Evolutionary conservation across 2,113 vertebrate genomes (phyloP).

Genomic region (Cinclus mexicanus): DNA sequence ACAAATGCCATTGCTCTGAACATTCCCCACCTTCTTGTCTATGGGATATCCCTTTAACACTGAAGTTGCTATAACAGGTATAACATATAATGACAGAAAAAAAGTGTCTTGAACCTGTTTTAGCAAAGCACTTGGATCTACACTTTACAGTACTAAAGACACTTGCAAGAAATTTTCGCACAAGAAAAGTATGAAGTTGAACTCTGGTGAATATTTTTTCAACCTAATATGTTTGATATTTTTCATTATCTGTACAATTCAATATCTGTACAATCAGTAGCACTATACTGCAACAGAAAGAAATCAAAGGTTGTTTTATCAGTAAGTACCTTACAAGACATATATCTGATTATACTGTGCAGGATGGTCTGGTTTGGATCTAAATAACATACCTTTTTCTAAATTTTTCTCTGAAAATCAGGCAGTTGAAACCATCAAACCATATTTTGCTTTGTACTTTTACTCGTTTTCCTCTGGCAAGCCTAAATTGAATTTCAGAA

Average conservation of each 20-base stretch:
- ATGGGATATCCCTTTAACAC: not conserved
- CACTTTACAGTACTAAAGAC: not conserved
- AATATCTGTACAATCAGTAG: not conserved
- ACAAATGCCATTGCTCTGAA: not conserved
- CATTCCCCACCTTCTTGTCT: fast-evolving
- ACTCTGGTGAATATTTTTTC: not conserved
- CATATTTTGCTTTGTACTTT: not conserved
- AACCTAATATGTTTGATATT: not conserved
- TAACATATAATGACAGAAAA: not conserved
- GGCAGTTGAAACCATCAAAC: not conserved
- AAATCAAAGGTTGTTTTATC: not conserved
- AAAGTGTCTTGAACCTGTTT: not conserved
- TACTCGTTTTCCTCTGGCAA: not conserved
- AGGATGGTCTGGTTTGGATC: not conserved
- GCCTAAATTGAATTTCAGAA: not conserved
- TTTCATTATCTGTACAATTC: not conserved
- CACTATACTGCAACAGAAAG: not conserved
- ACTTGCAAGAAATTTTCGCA: not conserved
- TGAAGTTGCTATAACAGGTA: not conserved
- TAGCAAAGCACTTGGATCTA: not conserved
- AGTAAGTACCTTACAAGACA: not conserved
- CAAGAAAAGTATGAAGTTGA: not conserved
- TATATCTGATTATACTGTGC: not conserved
- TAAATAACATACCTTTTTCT: not conserved
- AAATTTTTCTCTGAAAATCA: not conserved